These are phyloP conservation scores for Meghimatium bilineatum DNA, from an alignment of 2,888 invertebrate genomes.

Conservation along the genomic window DNA sequence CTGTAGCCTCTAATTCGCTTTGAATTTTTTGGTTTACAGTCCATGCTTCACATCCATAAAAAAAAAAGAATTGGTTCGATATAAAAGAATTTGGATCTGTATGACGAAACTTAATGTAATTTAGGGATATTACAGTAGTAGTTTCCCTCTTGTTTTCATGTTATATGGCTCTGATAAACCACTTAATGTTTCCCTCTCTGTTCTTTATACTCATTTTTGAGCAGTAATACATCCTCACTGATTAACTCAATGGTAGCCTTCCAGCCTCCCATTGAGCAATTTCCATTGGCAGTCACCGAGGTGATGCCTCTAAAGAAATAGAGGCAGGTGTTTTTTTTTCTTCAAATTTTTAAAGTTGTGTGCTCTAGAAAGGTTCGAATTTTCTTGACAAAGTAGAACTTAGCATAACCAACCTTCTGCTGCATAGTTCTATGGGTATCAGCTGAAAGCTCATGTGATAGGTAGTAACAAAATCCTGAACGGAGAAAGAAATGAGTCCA, in stretches of 20 bases:
- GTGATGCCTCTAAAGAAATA: constrained; percentile 46
- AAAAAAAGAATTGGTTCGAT: no score
- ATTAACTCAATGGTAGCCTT: constrained; percentile 15
- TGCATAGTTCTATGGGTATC: constrained; percentile 46
- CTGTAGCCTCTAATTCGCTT: no score
- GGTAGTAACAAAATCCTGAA: constrained; percentile 48
- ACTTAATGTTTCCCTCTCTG: constrained; percentile 23
- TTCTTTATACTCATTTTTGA: constrained; percentile 15
- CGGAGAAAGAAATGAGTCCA: constrained; percentile 40
- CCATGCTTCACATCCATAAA: no score
- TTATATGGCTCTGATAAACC: constrained; percentile 17
- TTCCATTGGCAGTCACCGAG: constrained; percentile 47
- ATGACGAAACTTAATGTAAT: no score
- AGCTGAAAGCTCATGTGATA: constrained; percentile 39
- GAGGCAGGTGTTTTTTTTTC: constrained; percentile 36
- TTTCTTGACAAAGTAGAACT: constrained; percentile 49
- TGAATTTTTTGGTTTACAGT: no score
- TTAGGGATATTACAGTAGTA: no score
- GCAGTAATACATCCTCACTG: constrained; percentile 2
- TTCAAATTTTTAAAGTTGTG: no score
- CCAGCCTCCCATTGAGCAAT: constrained; percentile 39
- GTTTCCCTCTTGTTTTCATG: background rate
- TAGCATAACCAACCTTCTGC: constrained; percentile 48
- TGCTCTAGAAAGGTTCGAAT: constrained; percentile 37
- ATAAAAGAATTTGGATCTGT: no score